These are phyloP conservation scores for Caenorhabditis wallacei DNA, from an alignment of 2,888 invertebrate genomes.

Conservation along the genomic window DNA sequence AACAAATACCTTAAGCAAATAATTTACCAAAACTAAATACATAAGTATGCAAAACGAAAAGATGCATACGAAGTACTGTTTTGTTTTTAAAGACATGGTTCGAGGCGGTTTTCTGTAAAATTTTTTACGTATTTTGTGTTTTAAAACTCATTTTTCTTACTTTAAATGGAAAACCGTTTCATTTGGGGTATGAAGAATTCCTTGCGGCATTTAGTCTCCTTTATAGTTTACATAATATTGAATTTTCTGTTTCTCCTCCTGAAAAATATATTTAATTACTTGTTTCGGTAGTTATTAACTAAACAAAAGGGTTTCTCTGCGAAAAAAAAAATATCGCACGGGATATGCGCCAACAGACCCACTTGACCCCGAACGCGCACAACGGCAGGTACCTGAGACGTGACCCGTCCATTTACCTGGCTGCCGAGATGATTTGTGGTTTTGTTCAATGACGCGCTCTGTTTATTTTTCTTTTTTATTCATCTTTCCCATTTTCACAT, in stretches of 20 bases:
- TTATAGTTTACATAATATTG: slow-evolving; percentile 41
- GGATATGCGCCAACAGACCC: slow-evolving; percentile 15
- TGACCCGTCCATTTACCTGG: background rate
- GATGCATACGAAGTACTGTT: slow-evolving; percentile 39
- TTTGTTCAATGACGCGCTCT: slow-evolving; percentile 49
- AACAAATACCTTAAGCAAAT: background rate
- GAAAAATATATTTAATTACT: background rate
- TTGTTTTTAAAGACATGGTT: slow-evolving; percentile 25
- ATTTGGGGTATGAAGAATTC: slow-evolving; percentile 53
- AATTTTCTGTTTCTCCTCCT: background rate
- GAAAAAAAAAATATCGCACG: background rate
- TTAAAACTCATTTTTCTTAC: slow-evolving; percentile 6
- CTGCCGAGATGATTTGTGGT: slow-evolving; percentile 48
- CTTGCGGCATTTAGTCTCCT: slow-evolving; percentile 50
- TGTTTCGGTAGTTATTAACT: background rate
- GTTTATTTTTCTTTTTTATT: slow-evolving; percentile 52
- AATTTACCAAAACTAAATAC: slow-evolving; percentile 44
- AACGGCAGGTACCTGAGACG: background rate
- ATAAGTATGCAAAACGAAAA: slow-evolving; percentile 40
- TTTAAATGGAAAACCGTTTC: slow-evolving; percentile 47
- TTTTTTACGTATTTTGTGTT: too few species aligned
- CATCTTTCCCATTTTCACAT: slow-evolving; percentile 8
- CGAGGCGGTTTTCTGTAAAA: slow-evolving; percentile 29
- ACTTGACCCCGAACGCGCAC: slow-evolving; percentile 8
- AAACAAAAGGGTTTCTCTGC: background rate